Evolutionary conservation across 2,888 invertebrate species (phyloP).

Genomic region (Lycophotia porphyrea): DNA sequence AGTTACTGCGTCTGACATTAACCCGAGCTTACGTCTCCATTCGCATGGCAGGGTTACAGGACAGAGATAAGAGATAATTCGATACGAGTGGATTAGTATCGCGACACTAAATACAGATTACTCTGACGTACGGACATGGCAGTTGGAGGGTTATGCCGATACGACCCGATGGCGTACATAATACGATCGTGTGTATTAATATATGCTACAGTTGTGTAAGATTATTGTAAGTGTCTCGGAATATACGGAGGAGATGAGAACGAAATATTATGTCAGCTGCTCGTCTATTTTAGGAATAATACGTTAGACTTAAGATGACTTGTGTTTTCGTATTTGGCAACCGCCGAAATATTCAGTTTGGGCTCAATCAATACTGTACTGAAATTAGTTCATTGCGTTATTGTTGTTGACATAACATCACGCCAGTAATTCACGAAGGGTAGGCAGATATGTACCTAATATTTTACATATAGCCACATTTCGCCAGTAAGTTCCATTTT

Average conservation of each 20-base stretch:
- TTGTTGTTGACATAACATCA: neutral
- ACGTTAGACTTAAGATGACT: conserved; percentile 2
- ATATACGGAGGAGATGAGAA: conserved; percentile 16
- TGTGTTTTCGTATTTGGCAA: conserved; percentile 17
- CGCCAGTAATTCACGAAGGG: neutral
- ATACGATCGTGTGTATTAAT: conserved; percentile 61
- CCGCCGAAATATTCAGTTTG: neutral
- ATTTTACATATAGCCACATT: neutral
- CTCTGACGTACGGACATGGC: conserved; percentile 67
- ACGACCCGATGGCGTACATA: conserved; percentile 51
- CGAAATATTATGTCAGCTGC: conserved; percentile 49
- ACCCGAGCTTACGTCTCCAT: conserved; percentile 58
- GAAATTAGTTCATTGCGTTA: conserved; percentile 6
- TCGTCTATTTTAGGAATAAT: conserved; percentile 41
- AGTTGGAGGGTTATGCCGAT: conserved; percentile 52
- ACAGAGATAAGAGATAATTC: conserved; percentile 71
- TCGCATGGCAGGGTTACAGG: conserved; percentile 60
- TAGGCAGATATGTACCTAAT: neutral
- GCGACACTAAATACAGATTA: conserved; percentile 75
- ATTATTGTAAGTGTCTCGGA: conserved; percentile 31
- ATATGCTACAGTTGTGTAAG: conserved; percentile 48
- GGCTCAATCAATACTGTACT: conserved; percentile 8
- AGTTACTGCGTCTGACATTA: conserved; percentile 51
- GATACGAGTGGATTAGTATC: conserved; percentile 67
- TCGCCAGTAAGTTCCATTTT: neutral